phyloP scores from a whole-genome alignment of 2,113 vertebrate genomes.

The Dromiciops gliroides region DNA sequence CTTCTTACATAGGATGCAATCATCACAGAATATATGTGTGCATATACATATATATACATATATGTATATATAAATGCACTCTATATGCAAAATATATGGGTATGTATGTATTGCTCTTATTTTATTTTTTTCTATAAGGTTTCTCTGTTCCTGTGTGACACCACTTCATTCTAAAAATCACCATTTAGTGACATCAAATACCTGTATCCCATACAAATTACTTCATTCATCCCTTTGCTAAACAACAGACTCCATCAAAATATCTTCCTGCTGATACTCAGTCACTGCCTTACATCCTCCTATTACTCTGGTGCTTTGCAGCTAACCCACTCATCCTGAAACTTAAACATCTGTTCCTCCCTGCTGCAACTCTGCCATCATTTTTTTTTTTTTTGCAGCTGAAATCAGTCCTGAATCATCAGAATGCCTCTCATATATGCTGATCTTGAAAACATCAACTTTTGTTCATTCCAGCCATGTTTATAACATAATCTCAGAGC shows the following conservation, averaged over 20 bases:
- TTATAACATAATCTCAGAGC: conserved; percentile 53
- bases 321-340: conserved; percentile 64
- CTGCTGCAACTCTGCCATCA: conserved; percentile 53
- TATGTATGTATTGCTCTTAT: neutral
- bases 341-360: conserved; percentile 66
- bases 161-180: rapidly evolving
- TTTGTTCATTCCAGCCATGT: conserved; percentile 60
- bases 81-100: neutral
- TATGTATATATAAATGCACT: too few species aligned
- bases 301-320: conserved; percentile 58
- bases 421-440: conserved; percentile 68
- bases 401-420: conserved; percentile 67
- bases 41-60: neutral
- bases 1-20: neutral
- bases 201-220: neutral
- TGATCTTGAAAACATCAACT: conserved; percentile 61
- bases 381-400: conserved; percentile 60
- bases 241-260: conserved; percentile 11
- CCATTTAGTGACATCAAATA: neutral
- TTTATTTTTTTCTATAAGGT: neutral
- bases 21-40: neutral
- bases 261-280: conserved; percentile 58
- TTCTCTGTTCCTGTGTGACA: neutral
- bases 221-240: conserved; percentile 59
- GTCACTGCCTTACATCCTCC: conserved; percentile 36